Conservation (phyloP, 1,140 invertebrate genomes). For the Plectus sambesii region DNA sequence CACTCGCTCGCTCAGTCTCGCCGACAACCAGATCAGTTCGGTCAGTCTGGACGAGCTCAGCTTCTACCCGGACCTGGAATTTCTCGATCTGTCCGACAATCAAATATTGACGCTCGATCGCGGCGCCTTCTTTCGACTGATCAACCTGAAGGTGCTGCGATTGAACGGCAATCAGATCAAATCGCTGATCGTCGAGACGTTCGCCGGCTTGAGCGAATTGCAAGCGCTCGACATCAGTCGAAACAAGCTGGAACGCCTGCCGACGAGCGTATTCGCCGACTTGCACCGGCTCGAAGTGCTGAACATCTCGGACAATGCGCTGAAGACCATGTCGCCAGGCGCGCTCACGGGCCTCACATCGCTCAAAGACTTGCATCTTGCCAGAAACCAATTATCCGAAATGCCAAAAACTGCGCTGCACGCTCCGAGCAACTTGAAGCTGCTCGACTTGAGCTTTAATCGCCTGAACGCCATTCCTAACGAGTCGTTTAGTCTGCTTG, state of each 20-base stretch:
- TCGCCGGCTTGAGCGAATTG: constrained; percentile 11
- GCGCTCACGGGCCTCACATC: constrained; percentile 3
- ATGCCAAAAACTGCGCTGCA: constrained; percentile 1
- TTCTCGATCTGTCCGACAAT: constrained; percentile 12
- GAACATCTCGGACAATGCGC: constrained; percentile 9
- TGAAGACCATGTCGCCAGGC: constrained; percentile 2
- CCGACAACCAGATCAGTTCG: constrained; percentile 6
- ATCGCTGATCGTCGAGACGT: constrained; percentile 2
- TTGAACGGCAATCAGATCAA: constrained; percentile 8
- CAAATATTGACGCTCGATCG: neutral
- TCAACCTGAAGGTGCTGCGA: constrained; percentile 12
- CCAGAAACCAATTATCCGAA: constrained; percentile 3
- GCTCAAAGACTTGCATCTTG: constrained; percentile 4
- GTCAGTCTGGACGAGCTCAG: constrained; percentile 4
- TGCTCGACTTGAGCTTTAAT: constrained; percentile 9
- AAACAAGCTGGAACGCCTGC: constrained; percentile 3
- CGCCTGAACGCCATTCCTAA: neutral
- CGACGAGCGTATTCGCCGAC: constrained; percentile 6
- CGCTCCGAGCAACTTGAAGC: neutral
- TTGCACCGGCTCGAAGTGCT: constrained; percentile 2
- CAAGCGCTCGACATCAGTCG: constrained; percentile 6
- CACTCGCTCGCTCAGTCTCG: neutral
- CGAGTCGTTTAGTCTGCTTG: neutral
- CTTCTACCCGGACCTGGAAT: constrained; percentile 13
- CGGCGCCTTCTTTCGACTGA: constrained; percentile 4